Evolutionary conservation across 2,888 invertebrate genomes (phyloP).

Genomic region (Amaurobius ferox): DNA sequence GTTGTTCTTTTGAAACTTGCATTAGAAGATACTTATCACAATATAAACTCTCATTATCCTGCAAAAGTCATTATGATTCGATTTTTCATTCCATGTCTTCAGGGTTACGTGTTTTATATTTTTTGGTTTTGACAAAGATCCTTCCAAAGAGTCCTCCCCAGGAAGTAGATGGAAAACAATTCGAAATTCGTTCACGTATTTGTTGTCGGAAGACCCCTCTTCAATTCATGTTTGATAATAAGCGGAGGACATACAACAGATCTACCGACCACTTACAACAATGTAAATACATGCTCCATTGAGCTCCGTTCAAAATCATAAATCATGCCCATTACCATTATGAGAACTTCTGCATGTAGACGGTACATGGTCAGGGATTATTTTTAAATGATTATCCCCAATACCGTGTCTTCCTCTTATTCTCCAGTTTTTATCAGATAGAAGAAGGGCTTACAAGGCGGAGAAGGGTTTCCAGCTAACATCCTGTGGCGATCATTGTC

Average conservation of each 20-base stretch:
- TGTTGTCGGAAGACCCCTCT: slow-evolving; percentile 12
- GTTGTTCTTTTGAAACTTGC: too few species aligned
- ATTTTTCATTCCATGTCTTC: not conserved
- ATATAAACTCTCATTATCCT: not conserved
- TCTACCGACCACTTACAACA: slow-evolving; percentile 50
- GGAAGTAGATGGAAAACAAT: not conserved
- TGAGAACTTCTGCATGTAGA: slow-evolving; percentile 53
- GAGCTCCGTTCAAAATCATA: slow-evolving; percentile 54
- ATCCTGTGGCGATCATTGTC: slow-evolving; percentile 65
- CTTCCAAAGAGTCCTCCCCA: not conserved
- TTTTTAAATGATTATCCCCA: slow-evolving; percentile 70
- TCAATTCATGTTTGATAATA: slow-evolving; percentile 57
- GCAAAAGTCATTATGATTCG: not conserved
- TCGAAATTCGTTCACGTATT: slow-evolving; percentile 7
- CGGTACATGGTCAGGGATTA: slow-evolving; percentile 70
- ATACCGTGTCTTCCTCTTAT: slow-evolving; percentile 63
- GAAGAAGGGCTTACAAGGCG: slow-evolving; percentile 45
- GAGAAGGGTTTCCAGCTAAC: slow-evolving; percentile 52
- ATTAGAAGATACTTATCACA: too few species aligned
- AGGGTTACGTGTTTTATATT: not conserved
- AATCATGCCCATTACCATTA: slow-evolving; percentile 66
- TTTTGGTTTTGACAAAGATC: not conserved
- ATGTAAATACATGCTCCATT: slow-evolving; percentile 67
- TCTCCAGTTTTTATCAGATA: slow-evolving; percentile 58
- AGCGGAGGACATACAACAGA: slow-evolving; percentile 17